Base-by-base conservation (phyloP, 2,797 vertebrate genomes). In the Enteromius argenteus region DNA sequence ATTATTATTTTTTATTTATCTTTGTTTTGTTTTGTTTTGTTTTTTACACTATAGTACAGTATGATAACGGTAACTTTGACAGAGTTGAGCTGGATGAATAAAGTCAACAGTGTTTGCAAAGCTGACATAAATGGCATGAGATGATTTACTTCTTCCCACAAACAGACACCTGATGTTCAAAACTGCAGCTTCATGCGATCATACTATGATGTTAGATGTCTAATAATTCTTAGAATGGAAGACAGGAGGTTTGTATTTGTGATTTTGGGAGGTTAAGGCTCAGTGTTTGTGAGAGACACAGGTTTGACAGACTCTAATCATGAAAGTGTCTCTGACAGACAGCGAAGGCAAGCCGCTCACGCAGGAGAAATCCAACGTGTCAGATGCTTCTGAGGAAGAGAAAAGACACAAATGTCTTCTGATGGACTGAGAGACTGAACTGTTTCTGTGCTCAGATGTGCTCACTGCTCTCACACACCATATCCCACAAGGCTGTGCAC, bases 281-380 rank as follows among this genome's bases (percentile, higher is more conserved):
- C 10, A 35, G 46, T 74, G 72, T 74, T 74, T n/a, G 10, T 32
- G 49, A 53, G 72, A 74, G 71, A 32, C 1, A 1, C 46, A 35
- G 30, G 1, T 53, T 14, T 53, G 72, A 53, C 19, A 37, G 30
- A 75, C 72, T 56, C 13, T 46, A 21, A 74, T 74, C 72, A 74
- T 37, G 49, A 53, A 53, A 37, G 49, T 6, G 30, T 44, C 37
- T 72, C 37, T 60, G 56, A 81, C 79, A 62, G 67, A 76, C 17
- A 35, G 66, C 73, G 81, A 81, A 71, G 44, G 37, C 60, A 60
- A 3, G 56, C 83, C 49, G 49, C 81, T 81, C 73, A 81, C 68
- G 83, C 73, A 79, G 58, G 81, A 69, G 56, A 81, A 84, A 87
- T 67, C 56, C 56, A 51, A 81, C 71, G 27, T 67, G 79, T 58